Evolutionary conservation across 2,888 invertebrate genomes (phyloP), one percentile per base, ranked within the genome.

Genomic region (Pterostichus niger): DNA sequence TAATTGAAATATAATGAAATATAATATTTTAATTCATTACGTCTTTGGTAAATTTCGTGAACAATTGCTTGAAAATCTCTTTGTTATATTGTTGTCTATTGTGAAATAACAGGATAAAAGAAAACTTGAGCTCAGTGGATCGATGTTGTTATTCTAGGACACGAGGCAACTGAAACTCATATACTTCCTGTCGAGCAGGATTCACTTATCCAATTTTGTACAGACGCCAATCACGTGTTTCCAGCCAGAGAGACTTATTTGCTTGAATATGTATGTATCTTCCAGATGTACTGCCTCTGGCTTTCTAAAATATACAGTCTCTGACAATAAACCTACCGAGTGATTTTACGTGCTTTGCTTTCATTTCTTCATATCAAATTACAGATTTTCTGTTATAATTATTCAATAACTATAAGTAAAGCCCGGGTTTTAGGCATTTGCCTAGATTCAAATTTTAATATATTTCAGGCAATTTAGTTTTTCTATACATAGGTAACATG

Each of bases 171-270:
- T 17, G 56, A 56, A 56, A 56, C 17, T 11, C 49, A 49, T 56
- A 56, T 56, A 13, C 15, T 56, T 4, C 13, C 17, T 56, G 56
- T 56, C 56, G 17, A 17, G 15, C 15, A 17, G 17, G 56, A 56
- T 56, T 56, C 17, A 56, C 56, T 56, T 56, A 56, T 56, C 56
- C 56, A 56, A 56, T 56, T 56, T 56, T 56, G 13, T 56, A 17
- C 3, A 2, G 7, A 56, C 56, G 17, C 3, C 56, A 17, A 56
- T 56, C 56, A 17, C 56, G 17, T 17, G 56, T 56, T 56, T 15
- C 0, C 13, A 49, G n/a, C 2, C 56, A 17, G 13, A 17, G 56
- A 11, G 9, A 15, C 56, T 56, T 52, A 31, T 56, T 56, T 17
- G 2, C 17, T 5, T 1, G 17, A 2, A 56, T 17, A 17, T 56